Evolutionary conservation across 2,113 vertebrate genomes (phyloP), one percentile per base, ranked within the genome.

Genomic region (Strix aluco): DNA sequence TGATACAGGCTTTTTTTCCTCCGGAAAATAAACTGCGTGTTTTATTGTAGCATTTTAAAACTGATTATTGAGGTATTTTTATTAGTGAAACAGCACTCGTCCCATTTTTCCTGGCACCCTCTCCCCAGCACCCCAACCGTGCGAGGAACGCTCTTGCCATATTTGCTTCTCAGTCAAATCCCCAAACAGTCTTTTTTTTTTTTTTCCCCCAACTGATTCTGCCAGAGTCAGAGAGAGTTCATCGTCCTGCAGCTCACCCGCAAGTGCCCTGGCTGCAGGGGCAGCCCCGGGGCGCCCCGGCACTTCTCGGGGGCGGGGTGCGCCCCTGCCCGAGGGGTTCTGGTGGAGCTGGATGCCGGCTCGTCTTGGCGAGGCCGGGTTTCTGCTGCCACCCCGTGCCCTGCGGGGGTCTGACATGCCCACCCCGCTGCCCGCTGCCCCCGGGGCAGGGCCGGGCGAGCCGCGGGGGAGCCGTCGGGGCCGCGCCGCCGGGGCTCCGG

Each of bases 181-280:
- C 44, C 44, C 34, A 23, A 3, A 36, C 10, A 38, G 65, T 1
- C 22, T 13, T 19, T 26, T 25, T 6, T 9, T 17, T 6, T 6
- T 26, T 3, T n/a, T 44, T 63, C 34, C 30, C 30, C 3, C 19
- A 80, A 36, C 16, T 15, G 72, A 2, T 18, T 61, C 18, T 49
- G 63, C 32, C 65, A 12, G 49, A 85, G 78, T 85, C 94, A 84
- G 67, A 5, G 1, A 62, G 93, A 88, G 93, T 92, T 96, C 95
- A 90, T 26, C 1, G 6, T 44, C 49, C 21, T 11, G 40, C 66
- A 29, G 84, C 71, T 72, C 49, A 66, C 85, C 78, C 51, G 4
- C 26, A 6, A 11, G 46, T 23, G 54, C 38, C 78, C 34, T 32
- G 14, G 58, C 30, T 19, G 26, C 78, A 5, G 47, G 14, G 47